phyloP scores from a whole-genome alignment of 2,113 vertebrate species.

The Entosphenus tridentatus region DNA sequence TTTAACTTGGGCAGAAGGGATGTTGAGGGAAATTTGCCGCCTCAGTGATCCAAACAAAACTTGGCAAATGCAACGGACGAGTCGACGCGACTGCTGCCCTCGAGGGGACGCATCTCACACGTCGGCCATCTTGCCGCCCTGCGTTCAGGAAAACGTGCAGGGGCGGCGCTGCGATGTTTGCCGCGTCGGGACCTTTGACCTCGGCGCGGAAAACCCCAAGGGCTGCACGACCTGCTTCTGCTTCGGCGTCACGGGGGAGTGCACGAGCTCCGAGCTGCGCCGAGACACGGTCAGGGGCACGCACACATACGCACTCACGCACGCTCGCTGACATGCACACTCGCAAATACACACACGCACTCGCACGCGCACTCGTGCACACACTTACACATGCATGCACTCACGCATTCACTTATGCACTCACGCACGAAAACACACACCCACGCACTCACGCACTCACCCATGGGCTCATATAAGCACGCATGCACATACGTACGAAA shows the following conservation, averaged over 20 bases:
- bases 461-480: too few relatives aligned
- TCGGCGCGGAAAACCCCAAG: constrained; percentile 37
- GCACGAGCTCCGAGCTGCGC: constrained; percentile 36
- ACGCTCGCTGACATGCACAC: too few relatives aligned
- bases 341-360: too few relatives aligned
- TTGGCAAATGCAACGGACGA: background rate
- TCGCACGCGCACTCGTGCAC: too few relatives aligned
- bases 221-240: constrained; percentile 77
- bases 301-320: background rate
- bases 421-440: too few relatives aligned
- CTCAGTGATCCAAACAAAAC: background rate
- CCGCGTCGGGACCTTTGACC: constrained; percentile 41
- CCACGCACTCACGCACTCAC: too few relatives aligned
- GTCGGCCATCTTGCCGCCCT: background rate
- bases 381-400: too few relatives aligned
- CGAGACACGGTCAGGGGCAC: constrained; percentile 31
- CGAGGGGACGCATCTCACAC: background rate
- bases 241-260: constrained; percentile 39
- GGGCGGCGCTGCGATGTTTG: constrained; percentile 41
- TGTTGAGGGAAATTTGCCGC: too few relatives aligned
- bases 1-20: too few relatives aligned
- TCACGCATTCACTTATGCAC: too few relatives aligned
- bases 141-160: constrained; percentile 44
- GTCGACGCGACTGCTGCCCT: too few relatives aligned
- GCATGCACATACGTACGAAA: too few relatives aligned